Evolutionary conservation across 2,113 vertebrate species (phyloP).

Genomic region (Beaufortia kweichowensis): DNA sequence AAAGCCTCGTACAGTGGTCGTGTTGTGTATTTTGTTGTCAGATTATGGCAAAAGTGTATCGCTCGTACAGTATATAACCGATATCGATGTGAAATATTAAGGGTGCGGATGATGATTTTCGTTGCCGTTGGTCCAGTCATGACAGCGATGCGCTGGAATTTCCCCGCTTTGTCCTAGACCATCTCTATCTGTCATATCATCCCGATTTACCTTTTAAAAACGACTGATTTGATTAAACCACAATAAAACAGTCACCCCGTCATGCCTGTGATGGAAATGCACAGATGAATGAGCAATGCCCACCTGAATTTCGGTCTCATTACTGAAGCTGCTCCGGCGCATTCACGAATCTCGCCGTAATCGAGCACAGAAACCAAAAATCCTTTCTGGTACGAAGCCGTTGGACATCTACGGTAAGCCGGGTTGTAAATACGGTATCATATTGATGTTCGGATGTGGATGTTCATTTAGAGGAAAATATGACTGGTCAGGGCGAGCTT

Average conservation of each 20-base stretch:
- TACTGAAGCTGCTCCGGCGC: constrained; percentile 50
- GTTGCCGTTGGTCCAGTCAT: constrained; percentile 15
- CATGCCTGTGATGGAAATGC: neutral
- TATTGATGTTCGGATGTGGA: constrained; percentile 17
- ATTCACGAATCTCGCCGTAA: constrained; percentile 39
- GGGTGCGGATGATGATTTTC: constrained; percentile 10
- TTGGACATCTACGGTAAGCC: neutral
- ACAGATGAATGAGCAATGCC: constrained; percentile 46
- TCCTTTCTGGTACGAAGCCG: constrained; percentile 3
- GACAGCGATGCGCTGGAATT: constrained; percentile 54
- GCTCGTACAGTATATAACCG: neutral
- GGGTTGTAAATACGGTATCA: constrained; percentile 27
- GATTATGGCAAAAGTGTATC: neutral
- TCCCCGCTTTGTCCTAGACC: constrained; percentile 41
- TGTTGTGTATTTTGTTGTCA: neutral
- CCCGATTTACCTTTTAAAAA: neutral
- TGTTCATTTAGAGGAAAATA: constrained; percentile 46
- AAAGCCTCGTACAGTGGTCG: neutral
- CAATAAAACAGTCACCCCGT: neutral
- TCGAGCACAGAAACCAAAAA: constrained; percentile 12
- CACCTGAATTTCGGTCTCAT: constrained; percentile 68
- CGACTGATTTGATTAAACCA: neutral
- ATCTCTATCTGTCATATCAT: constrained; percentile 14
- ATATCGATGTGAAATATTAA: constrained; percentile 19
- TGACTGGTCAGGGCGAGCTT: constrained; percentile 57